Conservation (phyloP, 2,113 vertebrate species). For the Aspidoscelis tigris region DNA sequence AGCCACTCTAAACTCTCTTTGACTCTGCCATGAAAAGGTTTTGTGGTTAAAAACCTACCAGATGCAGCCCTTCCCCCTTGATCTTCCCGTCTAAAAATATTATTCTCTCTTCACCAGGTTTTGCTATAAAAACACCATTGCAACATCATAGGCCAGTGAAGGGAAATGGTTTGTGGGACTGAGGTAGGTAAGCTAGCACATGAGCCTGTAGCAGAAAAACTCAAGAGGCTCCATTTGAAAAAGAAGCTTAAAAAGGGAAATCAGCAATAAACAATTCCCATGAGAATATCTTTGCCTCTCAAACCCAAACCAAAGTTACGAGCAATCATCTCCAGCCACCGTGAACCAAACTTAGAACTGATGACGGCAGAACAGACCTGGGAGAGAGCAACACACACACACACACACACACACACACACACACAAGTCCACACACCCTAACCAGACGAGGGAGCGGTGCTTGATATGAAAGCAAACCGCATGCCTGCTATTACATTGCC, state of each 20-base stretch:
- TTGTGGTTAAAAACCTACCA: neutral
- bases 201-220: neutral
- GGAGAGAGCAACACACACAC: neutral
- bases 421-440: neutral
- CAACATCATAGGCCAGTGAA: neutral
- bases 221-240: neutral
- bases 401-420: neutral
- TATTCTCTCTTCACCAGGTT: neutral
- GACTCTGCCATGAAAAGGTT: neutral
- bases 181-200: neutral
- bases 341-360: neutral
- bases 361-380: neutral
- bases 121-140: neutral
- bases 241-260: neutral
- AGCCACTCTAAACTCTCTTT: neutral
- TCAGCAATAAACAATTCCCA: neutral
- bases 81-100: constrained; percentile 3
- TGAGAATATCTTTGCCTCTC: neutral
- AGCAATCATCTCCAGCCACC: neutral
- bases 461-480: constrained; percentile 2
- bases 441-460: neutral
- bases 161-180: neutral
- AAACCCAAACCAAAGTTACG: neutral
- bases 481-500: neutral
- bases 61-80: constrained; percentile 4